phyloP scores from a whole-genome alignment of 2,797 vertebrate species.

The Oceanodroma leucorhoa region DNA sequence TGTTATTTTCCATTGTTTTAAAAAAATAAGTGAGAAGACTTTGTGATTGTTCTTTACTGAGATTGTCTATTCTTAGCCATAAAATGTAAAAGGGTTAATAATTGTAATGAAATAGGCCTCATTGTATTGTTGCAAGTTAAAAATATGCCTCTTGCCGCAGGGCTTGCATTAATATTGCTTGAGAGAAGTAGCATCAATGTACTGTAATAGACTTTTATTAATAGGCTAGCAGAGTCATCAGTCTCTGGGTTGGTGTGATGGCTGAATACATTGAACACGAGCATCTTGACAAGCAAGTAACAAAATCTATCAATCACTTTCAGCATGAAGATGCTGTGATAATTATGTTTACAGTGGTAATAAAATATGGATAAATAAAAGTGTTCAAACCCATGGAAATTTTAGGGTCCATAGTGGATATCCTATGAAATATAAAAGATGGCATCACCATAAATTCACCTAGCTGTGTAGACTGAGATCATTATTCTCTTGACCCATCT shows the following conservation, averaged over 20 bases:
- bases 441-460: not conserved
- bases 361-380: conserved; percentile 50
- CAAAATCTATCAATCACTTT: conserved; percentile 40
- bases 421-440: not conserved
- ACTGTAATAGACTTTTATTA: conserved; percentile 52
- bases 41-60: not conserved
- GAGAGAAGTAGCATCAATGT: conserved; percentile 26
- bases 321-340: conserved; percentile 27
- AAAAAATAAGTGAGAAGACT: not conserved
- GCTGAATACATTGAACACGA: conserved; percentile 16
- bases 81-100: conserved; percentile 1
- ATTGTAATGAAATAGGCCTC: not conserved
- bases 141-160: not conserved
- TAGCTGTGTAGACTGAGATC: not conserved
- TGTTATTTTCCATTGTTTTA: too few species aligned
- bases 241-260: conserved; percentile 16
- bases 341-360: conserved; percentile 51
- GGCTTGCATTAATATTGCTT: conserved; percentile 36
- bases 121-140: conserved; percentile 2
- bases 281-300: conserved; percentile 40
- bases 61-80: too few species aligned
- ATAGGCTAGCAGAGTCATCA: conserved; percentile 35
- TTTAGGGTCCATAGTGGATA: not conserved
- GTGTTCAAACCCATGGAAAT: conserved; percentile 11
- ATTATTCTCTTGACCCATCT: conserved; percentile 28